These are phyloP conservation scores for Alosa alosa DNA, from an alignment of 2,113 vertebrate genomes.

Conservation along the genomic window DNA sequence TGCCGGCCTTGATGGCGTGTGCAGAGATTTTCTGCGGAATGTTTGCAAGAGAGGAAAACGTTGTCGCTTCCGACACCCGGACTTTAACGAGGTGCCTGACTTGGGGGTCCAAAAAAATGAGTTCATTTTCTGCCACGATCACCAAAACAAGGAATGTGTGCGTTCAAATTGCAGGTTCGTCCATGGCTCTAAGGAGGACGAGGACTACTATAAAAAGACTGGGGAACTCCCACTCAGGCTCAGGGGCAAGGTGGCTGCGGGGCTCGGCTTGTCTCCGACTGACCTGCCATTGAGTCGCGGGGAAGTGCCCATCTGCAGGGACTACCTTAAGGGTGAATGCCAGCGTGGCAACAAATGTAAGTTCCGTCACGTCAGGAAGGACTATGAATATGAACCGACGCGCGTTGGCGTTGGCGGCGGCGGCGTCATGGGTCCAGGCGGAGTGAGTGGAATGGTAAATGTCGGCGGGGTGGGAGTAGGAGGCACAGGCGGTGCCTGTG, in stretches of 20 bases:
- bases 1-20: conserved; percentile 79
- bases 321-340: conserved; percentile 94
- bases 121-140: conserved; percentile 96
- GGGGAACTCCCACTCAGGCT: conserved; percentile 89
- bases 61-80: conserved; percentile 93
- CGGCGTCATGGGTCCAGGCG: conserved; percentile 62
- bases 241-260: conserved; percentile 87
- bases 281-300: conserved; percentile 90
- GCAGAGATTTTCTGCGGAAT: conserved; percentile 92
- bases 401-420: conserved; percentile 66
- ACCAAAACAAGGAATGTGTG: conserved; percentile 95
- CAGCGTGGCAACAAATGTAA: conserved; percentile 93
- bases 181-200: conserved; percentile 93
- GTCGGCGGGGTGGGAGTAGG: conserved; percentile 55
- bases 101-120: conserved; percentile 95
- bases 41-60: conserved; percentile 95
- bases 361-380: conserved; percentile 90
- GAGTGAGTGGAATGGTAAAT: conserved; percentile 64
- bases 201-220: conserved; percentile 94
- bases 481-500: conserved; percentile 55
- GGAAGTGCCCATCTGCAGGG: conserved; percentile 93
- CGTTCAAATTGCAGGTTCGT: conserved; percentile 93
- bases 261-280: conserved; percentile 85
- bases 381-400: conserved; percentile 82
- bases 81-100: conserved; percentile 90